phyloP scores from a whole-genome alignment of 2,113 vertebrate genomes.

The Platichthys stellatus region DNA sequence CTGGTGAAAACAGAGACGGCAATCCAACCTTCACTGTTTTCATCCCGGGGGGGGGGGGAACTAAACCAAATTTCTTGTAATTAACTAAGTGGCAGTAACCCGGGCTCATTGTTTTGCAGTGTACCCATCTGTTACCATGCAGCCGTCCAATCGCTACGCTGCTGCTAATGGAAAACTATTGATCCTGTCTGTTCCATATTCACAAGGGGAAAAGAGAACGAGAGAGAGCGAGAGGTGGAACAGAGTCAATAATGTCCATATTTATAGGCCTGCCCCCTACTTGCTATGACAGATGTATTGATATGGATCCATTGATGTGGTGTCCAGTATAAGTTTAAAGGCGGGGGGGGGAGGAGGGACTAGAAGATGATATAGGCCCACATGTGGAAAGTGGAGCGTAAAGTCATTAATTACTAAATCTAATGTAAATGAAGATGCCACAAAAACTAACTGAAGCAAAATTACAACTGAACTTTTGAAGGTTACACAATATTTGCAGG shows the following conservation, averaged over 20 bases:
- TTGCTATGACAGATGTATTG: constrained; percentile 37
- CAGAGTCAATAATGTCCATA: constrained; percentile 44
- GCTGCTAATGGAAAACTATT: constrained; percentile 82
- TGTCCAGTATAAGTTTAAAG: constrained; percentile 18
- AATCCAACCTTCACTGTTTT: constrained; percentile 12
- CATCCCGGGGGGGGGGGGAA: constrained; percentile 37
- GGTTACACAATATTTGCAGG: too few species aligned
- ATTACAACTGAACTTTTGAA: too few species aligned
- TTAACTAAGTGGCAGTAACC: constrained; percentile 75
- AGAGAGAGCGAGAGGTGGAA: constrained; percentile 20
- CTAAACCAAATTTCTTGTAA: constrained; percentile 71
- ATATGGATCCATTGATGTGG: constrained; percentile 33
- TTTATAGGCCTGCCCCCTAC: constrained; percentile 43
- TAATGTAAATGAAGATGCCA: too few species aligned
- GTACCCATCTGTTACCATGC: constrained; percentile 64
- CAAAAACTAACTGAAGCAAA: too few species aligned
- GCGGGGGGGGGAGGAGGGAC: not conserved
- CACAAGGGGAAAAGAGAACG: constrained; percentile 27
- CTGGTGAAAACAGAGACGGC: constrained; percentile 9
- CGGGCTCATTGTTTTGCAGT: constrained; percentile 56
- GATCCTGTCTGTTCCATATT: constrained; percentile 77
- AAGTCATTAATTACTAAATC: too few species aligned
- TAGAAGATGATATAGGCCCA: too few species aligned
- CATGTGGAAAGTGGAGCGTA: too few species aligned
- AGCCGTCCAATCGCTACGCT: constrained; percentile 63